Conservation (phyloP, 1,140 invertebrate species). For the Probaryconus sp. region DNA sequence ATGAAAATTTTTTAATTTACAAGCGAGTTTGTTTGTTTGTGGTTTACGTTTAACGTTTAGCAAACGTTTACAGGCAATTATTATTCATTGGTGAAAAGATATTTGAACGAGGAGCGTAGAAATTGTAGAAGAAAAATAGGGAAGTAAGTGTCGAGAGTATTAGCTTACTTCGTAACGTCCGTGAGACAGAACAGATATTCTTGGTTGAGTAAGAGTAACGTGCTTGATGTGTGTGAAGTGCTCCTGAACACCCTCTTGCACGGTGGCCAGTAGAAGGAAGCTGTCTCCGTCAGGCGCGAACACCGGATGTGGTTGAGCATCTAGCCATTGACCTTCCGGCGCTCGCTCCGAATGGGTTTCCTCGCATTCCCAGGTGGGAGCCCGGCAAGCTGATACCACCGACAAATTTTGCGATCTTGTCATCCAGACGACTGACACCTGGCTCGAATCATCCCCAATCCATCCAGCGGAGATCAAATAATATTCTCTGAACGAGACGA, state of each 20-base stretch:
- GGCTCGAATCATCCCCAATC: slow-evolving; percentile 85
- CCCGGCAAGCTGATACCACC: slow-evolving; percentile 87
- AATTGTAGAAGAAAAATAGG: too few species aligned
- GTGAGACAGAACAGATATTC: slow-evolving; percentile 90
- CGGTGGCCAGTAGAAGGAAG: slow-evolving; percentile 89
- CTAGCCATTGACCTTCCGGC: slow-evolving; percentile 89
- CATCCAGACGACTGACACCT: slow-evolving; percentile 92
- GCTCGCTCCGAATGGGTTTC: slow-evolving; percentile 90
- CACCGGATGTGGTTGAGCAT: slow-evolving; percentile 89
- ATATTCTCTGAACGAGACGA: slow-evolving; percentile 85
- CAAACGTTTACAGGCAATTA: too few species aligned
- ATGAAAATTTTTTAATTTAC: too few species aligned
- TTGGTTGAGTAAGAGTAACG: slow-evolving; percentile 87
- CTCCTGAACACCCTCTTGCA: slow-evolving; percentile 88
- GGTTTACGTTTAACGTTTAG: too few species aligned
- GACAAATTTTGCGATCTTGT: slow-evolving; percentile 93
- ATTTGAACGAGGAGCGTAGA: too few species aligned
- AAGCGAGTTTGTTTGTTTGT: too few species aligned
- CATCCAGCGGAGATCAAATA: slow-evolving; percentile 94
- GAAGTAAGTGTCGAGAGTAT: neutral
- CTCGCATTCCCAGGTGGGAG: slow-evolving; percentile 88
- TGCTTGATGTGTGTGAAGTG: slow-evolving; percentile 94
- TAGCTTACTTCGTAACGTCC: slow-evolving; percentile 88
- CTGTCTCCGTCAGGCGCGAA: slow-evolving; percentile 90
- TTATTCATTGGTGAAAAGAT: too few species aligned